Evolutionary conservation across 1,140 invertebrate species (phyloP), one percentile per base, ranked within the genome.

Genomic region (Drosophila ogumai): DNA sequence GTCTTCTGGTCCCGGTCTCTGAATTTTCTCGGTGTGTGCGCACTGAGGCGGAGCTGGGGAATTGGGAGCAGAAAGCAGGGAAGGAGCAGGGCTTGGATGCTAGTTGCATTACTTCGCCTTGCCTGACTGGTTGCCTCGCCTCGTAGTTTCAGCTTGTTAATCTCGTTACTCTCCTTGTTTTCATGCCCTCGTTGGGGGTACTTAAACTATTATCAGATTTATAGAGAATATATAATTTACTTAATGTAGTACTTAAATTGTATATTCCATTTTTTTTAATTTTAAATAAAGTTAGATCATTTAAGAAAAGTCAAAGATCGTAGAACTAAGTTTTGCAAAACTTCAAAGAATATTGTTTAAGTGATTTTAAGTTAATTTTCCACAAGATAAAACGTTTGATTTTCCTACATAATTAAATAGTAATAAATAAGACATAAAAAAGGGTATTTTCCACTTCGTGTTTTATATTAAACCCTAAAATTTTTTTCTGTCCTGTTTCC

Each of bases 91-190:
- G 15, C 28, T 75, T 78, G 73, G 57, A 17, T 66, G 68, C 43
- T 79, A 56, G 58, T 32, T 75, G 76, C 49, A 49, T 82, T 81
- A 65, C 56, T 78, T 55, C 13, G 61, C 47, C 61, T 67, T 61
- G 72, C 47, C 57, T 55, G 72, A 75, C 72, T 84, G 80, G 55
- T 60, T 84, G 81, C 72, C 81, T 68, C 74, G 81, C 81, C 81
- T 85, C 76, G 81, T 85, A 85, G 81, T 85, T 85, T 77, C 57
- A 85, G 81, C 81, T 85, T 85, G 81, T 85, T 85, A 85, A 85
- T 85, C 81, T 81, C 72, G 80, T 84, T 84, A 59, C 68, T 72
- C 68, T 47, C 44, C 52, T 72, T 41, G 71, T 73, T 79, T 50
- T 49, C 47, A 54, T 66, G n/a, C 66, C 6, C 66, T 66, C 3